Evolutionary conservation across 2,113 vertebrate species (phyloP).

Genomic region (Romanogobio albipinnatus): DNA sequence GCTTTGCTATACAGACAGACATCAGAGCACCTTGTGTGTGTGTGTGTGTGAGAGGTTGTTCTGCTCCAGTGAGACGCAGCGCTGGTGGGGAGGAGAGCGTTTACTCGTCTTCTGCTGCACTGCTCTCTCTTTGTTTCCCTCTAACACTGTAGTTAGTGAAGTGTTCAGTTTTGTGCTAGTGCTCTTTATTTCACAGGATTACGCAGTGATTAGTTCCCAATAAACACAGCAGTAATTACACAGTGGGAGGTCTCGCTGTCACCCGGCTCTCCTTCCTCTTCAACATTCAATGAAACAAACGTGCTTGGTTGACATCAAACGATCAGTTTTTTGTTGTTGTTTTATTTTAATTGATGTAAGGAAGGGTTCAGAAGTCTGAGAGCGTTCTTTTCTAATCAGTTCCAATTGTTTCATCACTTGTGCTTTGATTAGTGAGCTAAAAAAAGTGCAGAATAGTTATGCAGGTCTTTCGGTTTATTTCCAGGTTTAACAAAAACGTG

Average conservation of each 20-base stretch:
- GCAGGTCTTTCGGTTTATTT: background rate
- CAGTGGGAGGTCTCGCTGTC: conserved; percentile 56
- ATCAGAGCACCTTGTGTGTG: background rate
- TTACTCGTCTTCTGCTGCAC: background rate
- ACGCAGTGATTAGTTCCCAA: conserved; percentile 25
- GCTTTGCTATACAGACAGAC: background rate
- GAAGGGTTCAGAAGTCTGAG: background rate
- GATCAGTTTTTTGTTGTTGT: conserved; percentile 35
- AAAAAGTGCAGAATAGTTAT: background rate
- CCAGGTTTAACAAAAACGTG: background rate
- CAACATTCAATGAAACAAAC: conserved; percentile 19
- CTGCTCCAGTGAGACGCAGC: too few species aligned
- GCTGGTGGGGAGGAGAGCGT: background rate
- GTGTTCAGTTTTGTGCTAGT: background rate
- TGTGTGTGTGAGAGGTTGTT: background rate
- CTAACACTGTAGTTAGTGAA: background rate
- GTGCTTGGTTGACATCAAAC: background rate
- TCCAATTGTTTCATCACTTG: background rate
- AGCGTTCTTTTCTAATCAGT: background rate
- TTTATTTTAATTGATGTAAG: conserved; percentile 42
- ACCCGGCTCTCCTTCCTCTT: conserved; percentile 53
- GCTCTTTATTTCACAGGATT: conserved; percentile 26
- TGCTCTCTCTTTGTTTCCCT: background rate
- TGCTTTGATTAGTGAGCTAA: background rate
- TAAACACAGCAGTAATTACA: conserved; percentile 49